These are phyloP conservation scores for Alligator mississippiensis DNA, from an alignment of 2,113 vertebrate species.

Conservation along the genomic window DNA sequence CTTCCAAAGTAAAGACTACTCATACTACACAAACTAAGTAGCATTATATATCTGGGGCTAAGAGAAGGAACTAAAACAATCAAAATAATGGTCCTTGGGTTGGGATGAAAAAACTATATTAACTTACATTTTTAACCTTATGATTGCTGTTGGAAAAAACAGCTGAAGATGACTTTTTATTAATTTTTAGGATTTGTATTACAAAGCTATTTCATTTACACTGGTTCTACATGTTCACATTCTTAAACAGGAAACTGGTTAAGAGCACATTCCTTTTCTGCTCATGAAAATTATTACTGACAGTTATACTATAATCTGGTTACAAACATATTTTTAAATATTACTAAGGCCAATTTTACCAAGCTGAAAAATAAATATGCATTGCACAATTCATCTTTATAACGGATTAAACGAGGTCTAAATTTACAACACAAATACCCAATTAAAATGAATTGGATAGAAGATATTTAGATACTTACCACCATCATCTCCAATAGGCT, in stretches of 20 bases:
- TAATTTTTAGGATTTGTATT: background rate
- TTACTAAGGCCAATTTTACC: background rate
- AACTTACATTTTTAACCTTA: background rate
- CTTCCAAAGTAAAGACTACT: background rate
- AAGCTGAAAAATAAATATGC: background rate
- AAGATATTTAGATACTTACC: conserved; percentile 65
- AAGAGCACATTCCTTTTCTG: background rate
- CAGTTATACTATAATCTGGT: background rate
- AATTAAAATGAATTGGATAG: background rate
- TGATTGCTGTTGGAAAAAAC: background rate
- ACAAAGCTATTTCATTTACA: background rate
- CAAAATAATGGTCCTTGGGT: background rate
- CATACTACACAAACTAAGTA: background rate
- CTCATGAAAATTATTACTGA: background rate
- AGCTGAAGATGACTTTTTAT: background rate
- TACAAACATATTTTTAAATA: background rate
- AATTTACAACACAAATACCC: background rate
- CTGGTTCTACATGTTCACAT: background rate
- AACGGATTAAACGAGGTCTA: background rate
- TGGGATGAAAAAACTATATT: background rate
- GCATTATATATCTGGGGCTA: background rate
- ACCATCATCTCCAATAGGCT: conserved; percentile 71
- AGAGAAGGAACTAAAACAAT: background rate
- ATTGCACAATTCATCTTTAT: background rate
- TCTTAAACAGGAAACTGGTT: background rate